Conservation (phyloP, 2,888 invertebrate species). For the Athrips mouffetella region DNA sequence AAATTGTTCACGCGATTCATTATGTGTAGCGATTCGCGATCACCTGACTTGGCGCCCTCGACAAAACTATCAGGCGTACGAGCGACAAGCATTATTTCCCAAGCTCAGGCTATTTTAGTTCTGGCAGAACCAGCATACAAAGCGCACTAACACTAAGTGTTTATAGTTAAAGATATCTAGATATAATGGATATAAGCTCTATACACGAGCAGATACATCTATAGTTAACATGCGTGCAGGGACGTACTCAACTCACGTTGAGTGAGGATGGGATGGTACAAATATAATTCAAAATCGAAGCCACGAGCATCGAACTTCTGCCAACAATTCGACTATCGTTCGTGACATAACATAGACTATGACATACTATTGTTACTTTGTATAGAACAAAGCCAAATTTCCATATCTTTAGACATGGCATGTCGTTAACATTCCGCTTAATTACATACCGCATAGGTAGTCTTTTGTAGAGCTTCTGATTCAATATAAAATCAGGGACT, state of each 20-base stretch:
- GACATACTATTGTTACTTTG: conserved; percentile 21
- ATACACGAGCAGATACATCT: not conserved
- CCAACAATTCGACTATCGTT: conserved; percentile 42
- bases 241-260: conserved; percentile 10
- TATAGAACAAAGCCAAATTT: conserved; percentile 1
- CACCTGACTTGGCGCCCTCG: conserved; percentile 39
- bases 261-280: conserved; percentile 28
- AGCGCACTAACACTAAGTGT: conserved; percentile 13
- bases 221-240: not conserved
- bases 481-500: too few species aligned
- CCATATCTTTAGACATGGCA: not conserved
- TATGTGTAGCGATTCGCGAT: conserved; percentile 25
- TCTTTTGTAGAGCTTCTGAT: too few species aligned
- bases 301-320: conserved; percentile 40
- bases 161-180: not conserved
- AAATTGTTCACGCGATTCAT: conserved; percentile 14
- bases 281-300: conserved; percentile 54
- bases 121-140: conserved; percentile 52
- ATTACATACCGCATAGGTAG: not conserved
- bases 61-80: conserved; percentile 29
- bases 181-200: not conserved
- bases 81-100: conserved; percentile 43
- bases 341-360: conserved; percentile 24
- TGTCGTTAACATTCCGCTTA: not conserved
- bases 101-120: conserved; percentile 65